Conservation (phyloP, 1,140 invertebrate genomes). For the Cydia amplana region DNA sequence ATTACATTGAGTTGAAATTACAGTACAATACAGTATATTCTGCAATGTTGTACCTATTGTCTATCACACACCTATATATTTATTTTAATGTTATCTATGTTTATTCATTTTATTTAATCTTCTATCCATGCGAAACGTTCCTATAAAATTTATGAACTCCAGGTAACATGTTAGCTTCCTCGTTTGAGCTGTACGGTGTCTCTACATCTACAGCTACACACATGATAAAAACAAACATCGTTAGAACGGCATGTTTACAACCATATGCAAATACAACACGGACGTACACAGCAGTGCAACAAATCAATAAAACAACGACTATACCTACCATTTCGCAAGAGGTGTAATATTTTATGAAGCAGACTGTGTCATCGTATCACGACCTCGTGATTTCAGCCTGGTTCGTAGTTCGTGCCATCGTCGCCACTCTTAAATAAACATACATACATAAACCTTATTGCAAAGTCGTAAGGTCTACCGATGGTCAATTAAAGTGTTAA, state of each 20-base stretch:
- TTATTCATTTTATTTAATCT: too few species aligned
- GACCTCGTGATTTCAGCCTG: background rate
- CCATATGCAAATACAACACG: background rate
- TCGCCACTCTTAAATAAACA: too few species aligned
- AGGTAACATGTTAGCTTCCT: background rate
- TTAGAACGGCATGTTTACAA: background rate
- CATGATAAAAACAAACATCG: background rate
- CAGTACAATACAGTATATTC: too few species aligned
- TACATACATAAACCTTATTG: background rate
- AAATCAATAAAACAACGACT: background rate
- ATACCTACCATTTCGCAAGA: background rate
- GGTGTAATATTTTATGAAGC: slow-evolving; percentile 8
- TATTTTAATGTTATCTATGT: too few species aligned
- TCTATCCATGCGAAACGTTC: too few species aligned
- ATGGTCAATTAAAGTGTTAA: background rate
- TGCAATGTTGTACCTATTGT: too few species aligned
- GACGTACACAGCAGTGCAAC: slow-evolving; percentile 2
- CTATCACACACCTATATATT: too few species aligned
- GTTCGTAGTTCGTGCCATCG: background rate
- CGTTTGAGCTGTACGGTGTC: background rate
- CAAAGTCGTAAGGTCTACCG: background rate
- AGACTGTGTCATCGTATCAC: slow-evolving; percentile 1
- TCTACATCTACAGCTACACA: too few species aligned
- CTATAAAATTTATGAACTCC: too few species aligned
- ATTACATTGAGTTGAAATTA: too few species aligned